A percentile compares a stretch with the other conserved stretches of the same genome.
Evolutionary conservation across 2,888 invertebrate species (phyloP).

Genomic region (Arctia plantaginis): DNA sequence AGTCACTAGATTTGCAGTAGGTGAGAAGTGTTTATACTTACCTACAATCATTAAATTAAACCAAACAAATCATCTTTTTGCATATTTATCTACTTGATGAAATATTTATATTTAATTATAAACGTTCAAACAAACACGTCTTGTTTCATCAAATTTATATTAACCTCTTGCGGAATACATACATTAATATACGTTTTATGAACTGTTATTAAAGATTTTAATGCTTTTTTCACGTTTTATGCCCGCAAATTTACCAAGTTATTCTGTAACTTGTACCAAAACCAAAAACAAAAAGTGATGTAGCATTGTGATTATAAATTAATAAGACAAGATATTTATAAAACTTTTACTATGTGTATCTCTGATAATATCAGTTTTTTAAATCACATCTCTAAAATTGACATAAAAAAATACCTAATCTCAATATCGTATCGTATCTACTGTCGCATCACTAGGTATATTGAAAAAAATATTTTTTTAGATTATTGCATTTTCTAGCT

Average conservation of each 20-base stretch:
- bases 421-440: not conserved
- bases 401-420: not conserved
- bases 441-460: not conserved
- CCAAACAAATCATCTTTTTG: not conserved
- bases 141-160: not conserved
- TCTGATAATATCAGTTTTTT: not conserved
- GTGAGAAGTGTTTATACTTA: too few species aligned
- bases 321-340: not conserved
- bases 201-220: not conserved
- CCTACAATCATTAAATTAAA: not conserved
- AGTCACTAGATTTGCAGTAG: not conserved
- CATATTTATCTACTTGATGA: too few species aligned
- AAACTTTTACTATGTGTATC: not conserved
- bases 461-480: not conserved
- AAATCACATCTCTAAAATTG: not conserved
- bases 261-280: not conserved
- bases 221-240: not conserved
- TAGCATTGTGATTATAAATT: too few species aligned
- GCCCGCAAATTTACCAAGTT: not conserved
- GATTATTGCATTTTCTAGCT: slow-evolving; percentile 33
- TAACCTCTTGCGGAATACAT: not conserved
- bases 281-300: too few species aligned
- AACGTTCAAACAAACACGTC: not conserved
- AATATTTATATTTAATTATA: not conserved
- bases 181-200: not conserved